These are phyloP conservation scores for Notamacropus eugenii DNA, from an alignment of 2,797 vertebrate genomes.

Conservation along the genomic window DNA sequence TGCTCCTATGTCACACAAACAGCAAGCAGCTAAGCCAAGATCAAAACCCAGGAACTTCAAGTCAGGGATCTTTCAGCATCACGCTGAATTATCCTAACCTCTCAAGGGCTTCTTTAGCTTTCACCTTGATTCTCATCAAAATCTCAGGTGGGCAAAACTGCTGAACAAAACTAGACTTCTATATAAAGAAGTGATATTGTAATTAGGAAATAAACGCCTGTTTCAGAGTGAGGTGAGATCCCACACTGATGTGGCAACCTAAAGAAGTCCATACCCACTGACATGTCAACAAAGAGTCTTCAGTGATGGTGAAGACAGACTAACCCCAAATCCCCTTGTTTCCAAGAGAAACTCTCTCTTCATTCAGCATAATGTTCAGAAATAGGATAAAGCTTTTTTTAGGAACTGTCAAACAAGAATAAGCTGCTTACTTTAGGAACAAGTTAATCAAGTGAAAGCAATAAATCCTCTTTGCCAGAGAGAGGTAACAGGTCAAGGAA, in stretches of 20 bases:
- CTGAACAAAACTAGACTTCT: neutral
- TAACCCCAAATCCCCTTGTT: neutral
- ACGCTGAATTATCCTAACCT: neutral
- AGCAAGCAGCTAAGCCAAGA: neutral
- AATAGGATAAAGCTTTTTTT: constrained; percentile 8
- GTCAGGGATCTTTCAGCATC: neutral
- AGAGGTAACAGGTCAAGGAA: constrained; percentile 70
- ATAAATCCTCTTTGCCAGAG: constrained; percentile 66
- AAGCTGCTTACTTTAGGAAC: constrained; percentile 68
- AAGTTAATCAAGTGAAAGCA: constrained; percentile 41
- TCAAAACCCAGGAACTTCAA: too few relatives aligned
- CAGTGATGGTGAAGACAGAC: neutral
- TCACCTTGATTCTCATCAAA: neutral
- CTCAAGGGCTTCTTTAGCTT: too few relatives aligned
- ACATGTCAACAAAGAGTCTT: neutral
- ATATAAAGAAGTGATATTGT: rapidly evolving
- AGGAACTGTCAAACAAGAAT: constrained; percentile 60
- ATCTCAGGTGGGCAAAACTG: too few relatives aligned
- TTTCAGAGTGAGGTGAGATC: neutral
- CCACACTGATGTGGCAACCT: neutral
- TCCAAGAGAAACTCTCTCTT: neutral
- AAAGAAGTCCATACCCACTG: neutral
- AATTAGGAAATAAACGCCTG: neutral
- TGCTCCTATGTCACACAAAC: neutral
- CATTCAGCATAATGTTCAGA: neutral